phyloP scores from a whole-genome alignment of 2,888 invertebrate genomes.

The Drosophila niveifrons region DNA sequence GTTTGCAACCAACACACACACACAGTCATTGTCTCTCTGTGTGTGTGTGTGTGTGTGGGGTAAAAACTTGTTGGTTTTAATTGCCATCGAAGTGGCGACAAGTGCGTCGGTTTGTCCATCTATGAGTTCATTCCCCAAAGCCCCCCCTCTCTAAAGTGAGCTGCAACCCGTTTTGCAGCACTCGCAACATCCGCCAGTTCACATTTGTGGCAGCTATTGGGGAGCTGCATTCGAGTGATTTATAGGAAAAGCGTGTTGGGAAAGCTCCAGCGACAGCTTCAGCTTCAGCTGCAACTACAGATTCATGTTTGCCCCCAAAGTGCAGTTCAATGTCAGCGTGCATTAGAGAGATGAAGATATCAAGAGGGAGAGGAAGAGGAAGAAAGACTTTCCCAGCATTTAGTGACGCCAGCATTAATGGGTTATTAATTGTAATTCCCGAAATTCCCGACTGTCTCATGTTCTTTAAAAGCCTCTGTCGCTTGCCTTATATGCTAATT shows the following conservation, averaged over 20 bases:
- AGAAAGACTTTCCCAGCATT: slow-evolving; percentile 23
- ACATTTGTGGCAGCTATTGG: slow-evolving; percentile 16
- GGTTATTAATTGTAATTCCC: slow-evolving; percentile 59
- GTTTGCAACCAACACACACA: slow-evolving; percentile 26
- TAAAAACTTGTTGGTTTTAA: slow-evolving; percentile 69
- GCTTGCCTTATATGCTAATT: slow-evolving; percentile 43
- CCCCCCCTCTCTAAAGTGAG: background rate
- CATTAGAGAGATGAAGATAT: slow-evolving; percentile 34
- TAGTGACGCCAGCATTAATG: slow-evolving; percentile 40
- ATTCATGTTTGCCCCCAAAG: slow-evolving; percentile 21
- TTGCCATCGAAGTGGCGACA: slow-evolving; percentile 66
- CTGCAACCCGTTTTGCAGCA: slow-evolving; percentile 51
- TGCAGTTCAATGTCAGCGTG: slow-evolving; percentile 52
- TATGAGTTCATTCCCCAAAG: background rate
- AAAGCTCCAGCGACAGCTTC: slow-evolving; percentile 43
- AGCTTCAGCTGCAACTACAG: background rate
- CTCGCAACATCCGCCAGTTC: slow-evolving; percentile 27
- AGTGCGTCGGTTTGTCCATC: slow-evolving; percentile 51
- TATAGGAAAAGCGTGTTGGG: slow-evolving; percentile 68
- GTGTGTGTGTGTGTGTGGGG: slow-evolving; percentile 20
- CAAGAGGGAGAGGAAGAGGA: background rate
- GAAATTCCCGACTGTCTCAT: slow-evolving; percentile 1
- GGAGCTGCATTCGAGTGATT: slow-evolving; percentile 61
- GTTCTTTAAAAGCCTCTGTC: slow-evolving; percentile 1
- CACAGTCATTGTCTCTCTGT: background rate